Evolutionary conservation across 2,888 invertebrate species (phyloP).

Genomic region (Brassicogethes aeneus): DNA sequence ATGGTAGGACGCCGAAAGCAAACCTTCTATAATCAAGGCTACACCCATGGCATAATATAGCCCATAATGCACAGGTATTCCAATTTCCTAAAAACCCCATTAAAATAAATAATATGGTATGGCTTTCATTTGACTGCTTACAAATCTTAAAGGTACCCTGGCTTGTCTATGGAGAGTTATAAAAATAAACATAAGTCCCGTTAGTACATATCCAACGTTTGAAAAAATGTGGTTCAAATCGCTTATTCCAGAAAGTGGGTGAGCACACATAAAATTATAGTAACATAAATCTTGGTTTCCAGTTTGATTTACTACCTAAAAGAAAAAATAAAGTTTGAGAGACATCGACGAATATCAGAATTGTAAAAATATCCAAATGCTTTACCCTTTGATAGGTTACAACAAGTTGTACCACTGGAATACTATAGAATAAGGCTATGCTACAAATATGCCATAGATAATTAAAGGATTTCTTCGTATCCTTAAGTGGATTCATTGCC

Average conservation of each 20-base stretch:
- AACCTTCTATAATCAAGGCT: conserved; percentile 76
- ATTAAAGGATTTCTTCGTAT: conserved; percentile 53
- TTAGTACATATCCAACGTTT: conserved; percentile 71
- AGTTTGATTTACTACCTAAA: conserved; percentile 62
- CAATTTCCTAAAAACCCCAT: conserved; percentile 54
- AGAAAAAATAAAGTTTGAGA: conserved; percentile 14
- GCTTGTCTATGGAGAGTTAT: conserved; percentile 52
- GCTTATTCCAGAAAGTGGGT: conserved; percentile 61
- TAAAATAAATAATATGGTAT: conserved; percentile 7
- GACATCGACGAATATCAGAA: background rate
- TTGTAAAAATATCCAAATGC: background rate
- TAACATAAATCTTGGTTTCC: conserved; percentile 84
- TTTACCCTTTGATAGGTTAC: conserved; percentile 65
- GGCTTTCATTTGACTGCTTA: conserved; percentile 13
- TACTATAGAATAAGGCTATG: conserved; percentile 73
- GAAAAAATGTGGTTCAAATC: conserved; percentile 85
- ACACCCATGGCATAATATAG: conserved; percentile 80
- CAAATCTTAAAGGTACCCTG: conserved; percentile 22
- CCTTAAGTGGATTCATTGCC: conserved; percentile 47
- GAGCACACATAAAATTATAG: conserved; percentile 81
- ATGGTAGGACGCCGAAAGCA: conserved; percentile 81
- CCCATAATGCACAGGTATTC: conserved; percentile 72
- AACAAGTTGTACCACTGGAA: conserved; percentile 79
- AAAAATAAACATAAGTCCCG: conserved; percentile 69
- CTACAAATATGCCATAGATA: conserved; percentile 70